phyloP scores from a whole-genome alignment of 2,113 vertebrate species.

The Sarotherodon lohbergeri region DNA sequence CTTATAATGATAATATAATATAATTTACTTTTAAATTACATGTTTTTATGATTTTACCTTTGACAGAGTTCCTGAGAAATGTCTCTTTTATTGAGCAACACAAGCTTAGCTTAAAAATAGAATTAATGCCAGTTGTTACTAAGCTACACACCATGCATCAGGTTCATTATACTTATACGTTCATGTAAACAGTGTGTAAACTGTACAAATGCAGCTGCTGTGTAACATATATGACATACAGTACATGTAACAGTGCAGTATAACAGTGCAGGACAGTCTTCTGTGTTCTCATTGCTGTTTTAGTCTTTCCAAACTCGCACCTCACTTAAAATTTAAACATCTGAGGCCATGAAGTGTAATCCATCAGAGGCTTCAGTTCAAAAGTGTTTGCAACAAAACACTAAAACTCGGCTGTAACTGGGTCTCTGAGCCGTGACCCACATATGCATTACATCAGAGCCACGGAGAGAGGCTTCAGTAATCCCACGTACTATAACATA shows the following conservation, averaged over 20 bases:
- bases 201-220: background rate
- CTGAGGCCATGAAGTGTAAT: background rate
- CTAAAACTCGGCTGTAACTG: background rate
- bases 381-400: background rate
- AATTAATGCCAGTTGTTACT: background rate
- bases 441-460: conserved; percentile 18
- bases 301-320: background rate
- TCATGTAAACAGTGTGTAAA: background rate
- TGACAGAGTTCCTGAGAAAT: background rate
- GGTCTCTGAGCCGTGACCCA: conserved; percentile 17
- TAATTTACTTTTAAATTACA: background rate
- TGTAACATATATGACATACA: background rate
- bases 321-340: background rate
- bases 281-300: background rate
- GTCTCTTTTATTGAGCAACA: background rate
- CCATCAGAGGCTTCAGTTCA: background rate
- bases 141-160: background rate
- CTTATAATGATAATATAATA: background rate
- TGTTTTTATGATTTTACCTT: background rate
- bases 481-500: conserved; percentile 8
- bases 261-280: accelerated
- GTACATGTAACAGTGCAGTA: accelerated
- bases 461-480: conserved; percentile 1
- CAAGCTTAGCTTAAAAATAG: background rate
- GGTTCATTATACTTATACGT: background rate